Evolutionary conservation across 2,888 invertebrate species (phyloP).

Genomic region (Adineta ricciae): DNA sequence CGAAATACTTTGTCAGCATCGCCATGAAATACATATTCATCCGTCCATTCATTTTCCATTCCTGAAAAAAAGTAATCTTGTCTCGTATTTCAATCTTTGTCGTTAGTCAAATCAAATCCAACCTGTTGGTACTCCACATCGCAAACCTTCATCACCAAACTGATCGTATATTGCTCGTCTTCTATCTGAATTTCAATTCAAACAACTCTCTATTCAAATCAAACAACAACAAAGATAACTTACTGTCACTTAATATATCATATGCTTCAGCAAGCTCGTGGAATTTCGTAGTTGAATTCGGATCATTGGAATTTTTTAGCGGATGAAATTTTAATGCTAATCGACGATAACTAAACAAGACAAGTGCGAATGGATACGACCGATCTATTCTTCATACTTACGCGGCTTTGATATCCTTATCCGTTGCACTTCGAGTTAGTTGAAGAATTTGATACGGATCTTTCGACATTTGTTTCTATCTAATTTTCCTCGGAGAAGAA

Average conservation of each 20-base stretch:
- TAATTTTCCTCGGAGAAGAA: too few species aligned
- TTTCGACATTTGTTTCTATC: slow-evolving; percentile 1
- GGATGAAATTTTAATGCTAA: slow-evolving; percentile 49
- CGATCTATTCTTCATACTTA: not conserved
- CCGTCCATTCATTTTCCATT: slow-evolving; percentile 45
- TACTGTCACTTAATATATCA: slow-evolving; percentile 49
- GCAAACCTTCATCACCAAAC: slow-evolving; percentile 76
- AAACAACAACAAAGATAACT: slow-evolving; percentile 37
- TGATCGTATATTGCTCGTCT: slow-evolving; percentile 68
- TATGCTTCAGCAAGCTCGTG: slow-evolving; percentile 49
- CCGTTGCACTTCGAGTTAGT: slow-evolving; percentile 25
- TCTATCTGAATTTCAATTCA: slow-evolving; percentile 39
- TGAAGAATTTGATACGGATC: slow-evolving; percentile 23
- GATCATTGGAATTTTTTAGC: slow-evolving; percentile 45
- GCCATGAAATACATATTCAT: slow-evolving; percentile 57
- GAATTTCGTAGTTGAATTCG: slow-evolving; percentile 45
- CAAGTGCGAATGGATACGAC: not conserved
- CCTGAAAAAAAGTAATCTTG: slow-evolving; percentile 35
- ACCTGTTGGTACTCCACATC: slow-evolving; percentile 63
- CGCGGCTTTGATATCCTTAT: slow-evolving; percentile 26
- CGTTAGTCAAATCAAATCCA: not conserved
- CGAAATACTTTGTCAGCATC: slow-evolving; percentile 54
- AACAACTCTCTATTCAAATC: not conserved
- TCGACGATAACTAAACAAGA: slow-evolving; percentile 39
- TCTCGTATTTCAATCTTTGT: too few species aligned